Base-by-base conservation (phyloP, 2,888 invertebrate genomes). In the Drosophila conformis region DNA sequence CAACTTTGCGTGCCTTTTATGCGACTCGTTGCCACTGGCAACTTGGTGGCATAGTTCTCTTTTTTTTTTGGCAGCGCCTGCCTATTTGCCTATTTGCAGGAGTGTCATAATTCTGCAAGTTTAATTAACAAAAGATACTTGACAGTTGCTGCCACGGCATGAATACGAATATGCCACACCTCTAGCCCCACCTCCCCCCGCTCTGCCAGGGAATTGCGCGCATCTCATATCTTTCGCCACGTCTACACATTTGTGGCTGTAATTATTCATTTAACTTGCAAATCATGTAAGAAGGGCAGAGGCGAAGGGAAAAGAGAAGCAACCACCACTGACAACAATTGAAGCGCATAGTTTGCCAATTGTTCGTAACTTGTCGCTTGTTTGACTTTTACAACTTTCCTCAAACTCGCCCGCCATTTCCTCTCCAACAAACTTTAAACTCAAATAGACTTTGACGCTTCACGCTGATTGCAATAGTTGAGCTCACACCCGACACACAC, bases 111-210 rank as follows among this genome's bases (percentile, higher is more conserved):
- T 87, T 89, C 88, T 80, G 81, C 86, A 87, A 87, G 87, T 87
- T 87, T 87, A 87, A 87, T 87, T 87, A 87, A 89, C 87, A 85
- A 87, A 87, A 88, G 87, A 89, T 89, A 80, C 89, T 86, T 87
- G 89, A 89, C 85, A 89, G 87, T 89, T 87, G 77, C 87, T 84
- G 81, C 70, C 83, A 63, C 57, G 73, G 72, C 77, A 79, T 85
- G 82, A 84, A 84, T 87, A 87, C 83, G 88, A 85, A 88, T 80
- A 80, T 86, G 88, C 69, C 46, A 57, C 48, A 25, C 57, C 51
- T 46, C 21, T 35, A 25, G 46, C 27, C 27, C 27, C 4, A 6
- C 4, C 11, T 13, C 48, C 18, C 6, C 29, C 21, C 21, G 15
- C 21, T 15, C 4, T 25, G 18, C n/a, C 18, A 11, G 58, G 42